These are phyloP conservation scores for Urosaurus nigricauda DNA, from an alignment of 2,797 vertebrate genomes.

Conservation along the genomic window DNA sequence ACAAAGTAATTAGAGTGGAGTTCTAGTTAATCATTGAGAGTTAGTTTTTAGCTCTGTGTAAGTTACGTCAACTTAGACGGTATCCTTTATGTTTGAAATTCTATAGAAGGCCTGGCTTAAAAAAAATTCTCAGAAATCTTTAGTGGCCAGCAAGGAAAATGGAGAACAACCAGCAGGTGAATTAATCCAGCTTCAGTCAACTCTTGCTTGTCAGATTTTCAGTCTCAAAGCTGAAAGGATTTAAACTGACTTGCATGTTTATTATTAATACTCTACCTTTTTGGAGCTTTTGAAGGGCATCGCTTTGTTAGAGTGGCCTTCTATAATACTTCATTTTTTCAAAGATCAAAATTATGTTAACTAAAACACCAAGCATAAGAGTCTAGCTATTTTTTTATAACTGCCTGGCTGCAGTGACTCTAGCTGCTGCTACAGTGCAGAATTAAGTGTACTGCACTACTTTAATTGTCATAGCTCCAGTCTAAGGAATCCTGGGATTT, in stretches of 20 bases:
- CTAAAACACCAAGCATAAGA: not conserved
- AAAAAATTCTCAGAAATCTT: not conserved
- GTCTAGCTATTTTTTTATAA: not conserved
- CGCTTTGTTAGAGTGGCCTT: not conserved
- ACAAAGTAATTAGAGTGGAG: not conserved
- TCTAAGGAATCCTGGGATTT: too few species aligned
- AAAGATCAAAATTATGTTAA: not conserved
- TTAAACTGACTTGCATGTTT: not conserved
- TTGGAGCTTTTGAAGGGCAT: too few species aligned
- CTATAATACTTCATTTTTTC: not conserved
- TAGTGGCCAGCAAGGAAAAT: not conserved
- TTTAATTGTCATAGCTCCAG: too few species aligned
- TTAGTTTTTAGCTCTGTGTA: not conserved
- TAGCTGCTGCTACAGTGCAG: too few species aligned
- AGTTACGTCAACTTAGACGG: not conserved
- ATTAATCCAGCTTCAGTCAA: not conserved
- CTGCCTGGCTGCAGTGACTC: not conserved
- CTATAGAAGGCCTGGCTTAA: not conserved
- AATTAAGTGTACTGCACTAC: too few species aligned
- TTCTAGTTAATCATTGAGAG: not conserved
- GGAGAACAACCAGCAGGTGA: not conserved
- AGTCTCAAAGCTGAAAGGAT: not conserved
- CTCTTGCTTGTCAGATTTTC: not conserved
- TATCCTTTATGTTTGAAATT: not conserved
- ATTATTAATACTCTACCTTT: not conserved